Percentiles rank a stretch among this genome's conserved stretches.
These are phyloP conservation scores for Drosophila sp. DNA, from an alignment of 1,140 invertebrate species.

Conservation along the genomic window DNA sequence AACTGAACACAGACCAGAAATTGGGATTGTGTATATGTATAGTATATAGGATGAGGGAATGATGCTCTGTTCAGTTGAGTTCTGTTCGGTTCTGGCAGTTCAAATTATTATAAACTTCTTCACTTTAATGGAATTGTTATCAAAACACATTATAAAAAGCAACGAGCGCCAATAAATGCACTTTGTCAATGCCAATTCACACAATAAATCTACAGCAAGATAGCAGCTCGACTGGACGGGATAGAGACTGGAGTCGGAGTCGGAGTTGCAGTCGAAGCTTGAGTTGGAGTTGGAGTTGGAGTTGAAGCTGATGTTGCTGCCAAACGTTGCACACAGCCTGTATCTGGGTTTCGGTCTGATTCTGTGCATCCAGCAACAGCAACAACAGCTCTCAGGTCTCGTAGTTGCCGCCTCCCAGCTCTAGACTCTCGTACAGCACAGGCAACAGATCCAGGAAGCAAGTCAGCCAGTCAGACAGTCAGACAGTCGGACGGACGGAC, in stretches of 20 bases:
- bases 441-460: constrained; percentile 52
- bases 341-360: not conserved
- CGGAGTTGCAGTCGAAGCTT: not conserved
- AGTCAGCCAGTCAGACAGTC: constrained; percentile 34
- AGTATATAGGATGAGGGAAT: not conserved
- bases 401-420: not conserved
- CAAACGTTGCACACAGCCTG: not conserved
- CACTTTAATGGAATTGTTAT: constrained; percentile 82
- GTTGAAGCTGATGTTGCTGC: constrained; percentile 5
- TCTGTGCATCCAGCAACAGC: constrained; percentile 1
- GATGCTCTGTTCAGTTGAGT: not conserved
- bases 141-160: constrained; percentile 80
- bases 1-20: constrained; percentile 27
- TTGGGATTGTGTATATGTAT: constrained; percentile 4
- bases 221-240: constrained; percentile 62
- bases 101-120: constrained; percentile 81
- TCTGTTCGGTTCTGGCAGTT: constrained; percentile 35
- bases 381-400: constrained; percentile 2
- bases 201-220: constrained; percentile 79
- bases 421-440: constrained; percentile 1
- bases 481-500: constrained; percentile 4
- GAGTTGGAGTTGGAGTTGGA: not conserved
- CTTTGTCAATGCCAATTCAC: constrained; percentile 82
- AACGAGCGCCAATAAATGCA: constrained; percentile 74
- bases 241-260: constrained; percentile 4